These are phyloP conservation scores for Lithosia quadra DNA, from an alignment of 2,888 invertebrate species.

Conservation along the genomic window DNA sequence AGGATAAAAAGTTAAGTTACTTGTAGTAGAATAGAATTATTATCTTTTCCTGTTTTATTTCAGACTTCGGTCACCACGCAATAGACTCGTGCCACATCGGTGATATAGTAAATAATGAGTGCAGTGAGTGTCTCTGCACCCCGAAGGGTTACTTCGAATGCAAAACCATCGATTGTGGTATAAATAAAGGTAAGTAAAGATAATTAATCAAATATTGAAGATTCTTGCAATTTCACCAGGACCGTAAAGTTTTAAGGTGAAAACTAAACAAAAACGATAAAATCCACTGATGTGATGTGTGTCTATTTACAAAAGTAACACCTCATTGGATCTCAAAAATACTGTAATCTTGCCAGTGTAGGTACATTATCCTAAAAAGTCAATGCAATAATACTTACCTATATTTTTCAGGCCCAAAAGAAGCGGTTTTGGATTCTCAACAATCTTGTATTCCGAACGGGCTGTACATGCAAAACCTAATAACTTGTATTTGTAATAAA, in stretches of 20 bases:
- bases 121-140: conserved; percentile 57
- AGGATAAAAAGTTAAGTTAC: too few relatives aligned
- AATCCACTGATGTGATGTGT: too few relatives aligned
- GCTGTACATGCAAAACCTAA: conserved; percentile 56
- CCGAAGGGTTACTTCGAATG: conserved; percentile 53
- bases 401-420: conserved; percentile 29
- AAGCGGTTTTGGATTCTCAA: conserved; percentile 5
- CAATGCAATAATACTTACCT: not conserved
- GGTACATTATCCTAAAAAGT: not conserved
- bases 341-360: not conserved
- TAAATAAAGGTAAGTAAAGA: conserved; percentile 25
- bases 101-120: conserved; percentile 54
- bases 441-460: conserved; percentile 58
- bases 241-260: not conserved
- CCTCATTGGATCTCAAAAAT: not conserved
- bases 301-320: too few relatives aligned
- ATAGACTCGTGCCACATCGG: conserved; percentile 54
- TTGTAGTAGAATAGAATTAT: not conserved
- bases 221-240: too few relatives aligned
- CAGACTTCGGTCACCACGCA: conserved; percentile 41
- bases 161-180: conserved; percentile 36
- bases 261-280: too few relatives aligned
- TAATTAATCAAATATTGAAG: too few relatives aligned
- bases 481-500: conserved; percentile 65
- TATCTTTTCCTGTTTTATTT: conserved; percentile 19